Evolutionary conservation across 2,797 vertebrate species (phyloP), one percentile per base, ranked within the genome.

Genomic region (Sebastes taczanowskii): DNA sequence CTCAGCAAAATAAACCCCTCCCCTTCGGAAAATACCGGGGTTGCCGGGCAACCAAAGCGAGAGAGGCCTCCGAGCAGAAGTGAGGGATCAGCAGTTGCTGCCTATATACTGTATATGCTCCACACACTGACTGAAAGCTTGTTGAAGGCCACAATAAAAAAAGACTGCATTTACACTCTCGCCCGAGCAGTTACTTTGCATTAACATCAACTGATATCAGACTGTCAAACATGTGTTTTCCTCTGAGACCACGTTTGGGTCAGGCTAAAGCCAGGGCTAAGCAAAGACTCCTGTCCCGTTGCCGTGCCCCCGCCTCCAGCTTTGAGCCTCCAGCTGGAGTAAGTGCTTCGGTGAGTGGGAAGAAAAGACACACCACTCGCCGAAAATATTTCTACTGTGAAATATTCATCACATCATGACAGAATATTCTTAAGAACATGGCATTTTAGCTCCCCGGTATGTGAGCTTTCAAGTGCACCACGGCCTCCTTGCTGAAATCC

Each of bases 391-490:
- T 72, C 70, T 69, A 69, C 77, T 74, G 86, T 94, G 87, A 93
- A 94, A 95, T 92, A 95, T 95, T 93, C 80, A 94, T 93, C 83
- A 86, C 84, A 83, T 92, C 89, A 75, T 75, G 82, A 80, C 84
- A 73, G 90, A 88, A 91, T 90, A 90, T 88, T 91, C 83, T 89
- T 72, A 84, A 82, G 85, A 90, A 77, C 4, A n/a, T 89, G 83
- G 83, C 86, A 73, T 93, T 92, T 92, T 82, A 85, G 80, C 85
- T 88, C 75, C 56, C 56, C 9, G 18, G 77, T 61, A 81, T 65
- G 11, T 80, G 27, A 89, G 82, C 78, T 87, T 86, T 83, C 74
- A 74, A 81, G 77, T 78, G 81, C 66, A 52, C 22, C 60, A 3
- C 56, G 5, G 65, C 86, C 74, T 74, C 22, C 70, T 73, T 64